Evolutionary conservation across 2,888 invertebrate genomes (phyloP), one percentile per base, ranked within the genome.

Genomic region (Rhamnusium bicolor): DNA sequence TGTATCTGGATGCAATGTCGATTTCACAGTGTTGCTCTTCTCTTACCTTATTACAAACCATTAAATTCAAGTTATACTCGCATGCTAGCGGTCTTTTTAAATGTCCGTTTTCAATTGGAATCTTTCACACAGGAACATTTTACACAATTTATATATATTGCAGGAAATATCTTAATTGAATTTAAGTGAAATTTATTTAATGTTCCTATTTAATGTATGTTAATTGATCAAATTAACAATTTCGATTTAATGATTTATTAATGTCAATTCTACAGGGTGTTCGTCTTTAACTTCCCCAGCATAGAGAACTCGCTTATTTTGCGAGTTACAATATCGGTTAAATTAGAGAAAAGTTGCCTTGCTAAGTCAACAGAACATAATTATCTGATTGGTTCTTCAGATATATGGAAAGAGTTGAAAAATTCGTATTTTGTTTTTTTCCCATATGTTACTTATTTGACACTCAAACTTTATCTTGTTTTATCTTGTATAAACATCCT

Each of bases 1-100:
- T 84, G 79, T 85, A 84, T 84, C 77, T 82, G 81, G 81, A 78
- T 83, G 82, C 83, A 84, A 79, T 78, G 67, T 75, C 75, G 73
- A 73, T 75, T 73, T 71, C 65, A 69, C 62, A 73, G 71, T 74
- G 80, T 76, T 71, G 80, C 78, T 80, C 79, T 83, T 79, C 81
- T 81, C 74, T 72, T 76, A 69, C 67, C 69, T 71, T 62, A 73
- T 76, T 74, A 69, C 65, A 62, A 58, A 69, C 61, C 69, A 73
- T 74, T 69, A 72, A 65, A 70, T 66, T 32, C 49, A 49, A 18
- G 49, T 66, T 46, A 51, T 60, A 53, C 62, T 56, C 63, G 63
- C 27, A 12, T 18, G 60, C 54, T 62, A 40, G 46, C 27, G 51
- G 51, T 24, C 18, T n/a, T 24, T 63, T 27, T 63, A 63, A 49